Conservation (phyloP, 2,888 invertebrate species). For the Caenorhabditis angaria region DNA sequence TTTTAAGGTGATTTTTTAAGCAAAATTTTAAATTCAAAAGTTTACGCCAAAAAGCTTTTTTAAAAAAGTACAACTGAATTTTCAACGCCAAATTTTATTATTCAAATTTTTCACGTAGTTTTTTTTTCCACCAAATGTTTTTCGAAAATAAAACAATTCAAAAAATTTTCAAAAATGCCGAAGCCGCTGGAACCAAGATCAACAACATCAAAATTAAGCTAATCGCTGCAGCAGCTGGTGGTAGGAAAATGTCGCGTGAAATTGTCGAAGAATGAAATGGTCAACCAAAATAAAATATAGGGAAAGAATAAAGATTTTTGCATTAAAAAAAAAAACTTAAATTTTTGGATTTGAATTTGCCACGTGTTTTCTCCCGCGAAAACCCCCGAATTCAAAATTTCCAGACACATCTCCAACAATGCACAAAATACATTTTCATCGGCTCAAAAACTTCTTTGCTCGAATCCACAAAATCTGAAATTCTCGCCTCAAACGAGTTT, state of each 20-base stretch:
- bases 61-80: no score
- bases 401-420: neutral
- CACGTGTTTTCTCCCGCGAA: no score
- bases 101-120: no score
- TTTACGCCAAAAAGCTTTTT: no score
- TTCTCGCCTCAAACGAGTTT: neutral
- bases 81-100: no score
- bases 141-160: no score
- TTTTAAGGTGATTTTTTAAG: neutral
- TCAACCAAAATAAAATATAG: no score
- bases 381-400: no score
- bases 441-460: neutral
- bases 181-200: slow-evolving; percentile 19
- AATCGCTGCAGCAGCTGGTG: slow-evolving; percentile 20
- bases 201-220: slow-evolving; percentile 34
- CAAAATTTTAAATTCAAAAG: neutral
- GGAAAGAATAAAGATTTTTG: no score
- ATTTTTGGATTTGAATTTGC: no score
- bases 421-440: neutral
- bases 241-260: slow-evolving; percentile 24
- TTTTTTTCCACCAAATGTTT: no score
- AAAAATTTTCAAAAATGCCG: slow-evolving; percentile 34
- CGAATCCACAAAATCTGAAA: neutral
- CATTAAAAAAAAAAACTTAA: no score
- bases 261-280: slow-evolving; percentile 17